Conservation (phyloP, 2,113 vertebrate genomes). For the Hydrochoerus hydrochaeris region DNA sequence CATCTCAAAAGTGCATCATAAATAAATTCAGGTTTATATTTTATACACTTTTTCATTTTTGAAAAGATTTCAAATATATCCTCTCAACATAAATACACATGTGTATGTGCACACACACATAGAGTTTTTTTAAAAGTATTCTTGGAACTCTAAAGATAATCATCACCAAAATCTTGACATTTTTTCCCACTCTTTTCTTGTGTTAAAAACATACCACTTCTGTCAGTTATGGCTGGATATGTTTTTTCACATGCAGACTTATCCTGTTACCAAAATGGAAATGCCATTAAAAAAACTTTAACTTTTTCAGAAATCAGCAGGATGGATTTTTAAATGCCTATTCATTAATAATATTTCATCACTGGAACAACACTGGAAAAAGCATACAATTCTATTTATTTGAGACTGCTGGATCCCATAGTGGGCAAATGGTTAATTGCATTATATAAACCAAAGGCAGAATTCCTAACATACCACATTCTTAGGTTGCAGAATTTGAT, state of each 20-base stretch:
- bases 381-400: slow-evolving; percentile 42
- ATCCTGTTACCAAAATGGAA: slow-evolving; percentile 67
- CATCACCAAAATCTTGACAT: slow-evolving; percentile 72
- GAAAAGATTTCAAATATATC: slow-evolving; percentile 57
- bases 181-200: slow-evolving; percentile 63
- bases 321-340: slow-evolving; percentile 62
- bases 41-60: slow-evolving; percentile 48
- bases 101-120: background rate
- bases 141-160: slow-evolving; percentile 69
- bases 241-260: slow-evolving; percentile 47
- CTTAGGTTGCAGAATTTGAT: slow-evolving; percentile 52
- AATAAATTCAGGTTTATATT: slow-evolving; percentile 53
- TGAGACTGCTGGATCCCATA: rapidly evolving
- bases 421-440: background rate
- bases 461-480: slow-evolving; percentile 31
- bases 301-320: slow-evolving; percentile 63
- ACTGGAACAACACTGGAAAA: background rate
- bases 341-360: slow-evolving; percentile 71
- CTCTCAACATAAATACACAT: slow-evolving; percentile 41
- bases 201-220: slow-evolving; percentile 75
- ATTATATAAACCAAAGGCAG: slow-evolving; percentile 60
- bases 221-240: slow-evolving; percentile 69
- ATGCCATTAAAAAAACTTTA: slow-evolving; percentile 65
- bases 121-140: slow-evolving; percentile 12
- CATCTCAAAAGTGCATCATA: slow-evolving; percentile 9